These are phyloP conservation scores for Antheraea assamensis DNA, from an alignment of 2,888 invertebrate genomes.

Conservation along the genomic window DNA sequence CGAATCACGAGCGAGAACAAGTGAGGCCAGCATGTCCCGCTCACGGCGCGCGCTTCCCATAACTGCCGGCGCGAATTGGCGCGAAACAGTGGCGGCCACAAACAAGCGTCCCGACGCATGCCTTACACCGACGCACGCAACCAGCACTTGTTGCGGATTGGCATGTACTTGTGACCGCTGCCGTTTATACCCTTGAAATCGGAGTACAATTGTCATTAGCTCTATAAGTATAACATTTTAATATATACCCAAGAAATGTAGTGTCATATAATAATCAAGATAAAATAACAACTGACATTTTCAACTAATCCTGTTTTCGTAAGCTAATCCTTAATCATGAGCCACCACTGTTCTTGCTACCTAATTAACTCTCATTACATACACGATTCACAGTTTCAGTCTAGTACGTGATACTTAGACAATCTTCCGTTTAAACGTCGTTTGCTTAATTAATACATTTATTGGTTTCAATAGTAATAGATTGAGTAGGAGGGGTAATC, in stretches of 20 bases:
- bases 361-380: not conserved
- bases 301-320: not conserved
- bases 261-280: not conserved
- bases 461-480: not conserved
- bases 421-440: not conserved
- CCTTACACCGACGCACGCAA: constrained; percentile 56
- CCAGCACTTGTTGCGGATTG: constrained; percentile 66
- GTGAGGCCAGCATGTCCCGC: constrained; percentile 60
- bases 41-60: constrained; percentile 65
- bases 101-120: constrained; percentile 51
- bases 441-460: constrained; percentile 1
- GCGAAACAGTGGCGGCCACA: constrained; percentile 53
- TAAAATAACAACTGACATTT: not conserved
- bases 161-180: not conserved
- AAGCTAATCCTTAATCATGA: not conserved
- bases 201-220: not conserved
- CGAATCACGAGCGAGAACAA: constrained; percentile 44
- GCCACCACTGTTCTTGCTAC: not conserved
- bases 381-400: not conserved
- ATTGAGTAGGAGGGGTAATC: not conserved
- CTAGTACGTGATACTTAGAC: not conserved
- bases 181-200: not conserved
- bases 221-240: not conserved
- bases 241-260: not conserved
- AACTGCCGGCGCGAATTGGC: constrained; percentile 71